These are phyloP conservation scores for Pongo abelii DNA, from an alignment of 2,113 vertebrate species.

Conservation along the genomic window DNA sequence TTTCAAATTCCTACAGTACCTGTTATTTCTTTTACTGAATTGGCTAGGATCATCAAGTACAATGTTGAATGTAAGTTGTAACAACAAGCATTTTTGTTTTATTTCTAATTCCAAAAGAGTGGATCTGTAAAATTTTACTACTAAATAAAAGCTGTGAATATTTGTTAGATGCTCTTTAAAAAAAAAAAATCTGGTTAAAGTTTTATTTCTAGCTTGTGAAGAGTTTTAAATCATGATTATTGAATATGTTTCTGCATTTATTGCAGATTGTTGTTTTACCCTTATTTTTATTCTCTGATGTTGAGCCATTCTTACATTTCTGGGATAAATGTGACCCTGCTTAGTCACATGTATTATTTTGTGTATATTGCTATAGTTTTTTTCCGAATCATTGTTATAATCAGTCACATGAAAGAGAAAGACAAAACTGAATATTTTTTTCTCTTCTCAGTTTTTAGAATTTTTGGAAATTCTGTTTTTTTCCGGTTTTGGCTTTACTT, in stretches of 20 bases:
- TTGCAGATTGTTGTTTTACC: background rate
- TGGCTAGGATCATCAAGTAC: background rate
- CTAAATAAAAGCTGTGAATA: conserved; percentile 23
- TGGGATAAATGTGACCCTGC: background rate
- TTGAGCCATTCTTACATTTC: conserved; percentile 25
- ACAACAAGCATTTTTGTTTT: background rate
- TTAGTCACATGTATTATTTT: background rate
- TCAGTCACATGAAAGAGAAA: background rate
- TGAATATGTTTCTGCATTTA: background rate
- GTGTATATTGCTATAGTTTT: background rate
- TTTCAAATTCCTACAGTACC: background rate
- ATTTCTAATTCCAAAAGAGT: conserved; percentile 13
- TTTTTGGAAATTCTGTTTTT: background rate
- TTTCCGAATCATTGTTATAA: background rate
- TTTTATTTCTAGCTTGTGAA: background rate
- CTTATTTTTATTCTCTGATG: background rate
- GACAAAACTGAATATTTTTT: background rate
- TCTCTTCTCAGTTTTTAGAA: background rate
- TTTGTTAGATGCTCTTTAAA: background rate
- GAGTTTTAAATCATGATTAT: background rate
- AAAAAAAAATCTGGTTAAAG: background rate
- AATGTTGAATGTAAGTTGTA: background rate
- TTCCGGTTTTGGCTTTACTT: background rate
- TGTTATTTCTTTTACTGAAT: background rate
- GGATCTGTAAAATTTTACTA: background rate